Percentiles rank a stretch among this genome's conserved stretches.
Conservation (phyloP, 2,113 vertebrate species). For the Chlorocebus sabaeus region DNA sequence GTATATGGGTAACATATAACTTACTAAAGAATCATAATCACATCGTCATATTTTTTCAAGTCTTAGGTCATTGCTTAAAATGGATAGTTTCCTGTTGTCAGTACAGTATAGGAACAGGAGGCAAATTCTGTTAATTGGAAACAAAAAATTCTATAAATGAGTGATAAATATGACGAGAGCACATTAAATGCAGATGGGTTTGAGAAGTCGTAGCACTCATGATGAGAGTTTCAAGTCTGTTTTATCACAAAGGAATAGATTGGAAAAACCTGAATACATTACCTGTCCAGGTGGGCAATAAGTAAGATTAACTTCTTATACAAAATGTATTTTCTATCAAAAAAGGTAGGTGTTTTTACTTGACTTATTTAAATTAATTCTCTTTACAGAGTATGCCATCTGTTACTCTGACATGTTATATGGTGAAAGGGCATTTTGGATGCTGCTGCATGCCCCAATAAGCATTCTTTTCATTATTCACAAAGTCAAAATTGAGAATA, state of each 20-base stretch:
- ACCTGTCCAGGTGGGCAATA: constrained; percentile 30
- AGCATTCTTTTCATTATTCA: constrained; percentile 42
- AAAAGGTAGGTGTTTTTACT: constrained; percentile 66
- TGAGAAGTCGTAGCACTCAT: neutral
- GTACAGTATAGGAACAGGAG: constrained; percentile 53
- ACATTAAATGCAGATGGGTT: neutral
- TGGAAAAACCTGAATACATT: constrained; percentile 48
- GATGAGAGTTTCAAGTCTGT: neutral
- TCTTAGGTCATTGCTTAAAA: constrained; percentile 13
- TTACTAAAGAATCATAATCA: constrained; percentile 37
- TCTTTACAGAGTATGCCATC: constrained; percentile 56
- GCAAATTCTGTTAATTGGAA: constrained; percentile 67
- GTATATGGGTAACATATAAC: neutral
- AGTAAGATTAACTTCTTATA: constrained; percentile 63
- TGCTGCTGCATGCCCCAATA: neutral
- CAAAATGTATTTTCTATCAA: constrained; percentile 49
- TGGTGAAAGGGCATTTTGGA: constrained; percentile 51
- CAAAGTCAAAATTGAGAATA: constrained; percentile 13
- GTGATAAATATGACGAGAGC: constrained; percentile 34
- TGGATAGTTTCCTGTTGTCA: neutral
- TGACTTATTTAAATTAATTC: constrained; percentile 77
- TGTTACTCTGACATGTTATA: constrained; percentile 69
- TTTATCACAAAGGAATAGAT: constrained; percentile 50
- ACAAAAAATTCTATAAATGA: constrained; percentile 24
- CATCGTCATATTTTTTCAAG: neutral